Percentiles rank a stretch among this genome's conserved stretches.
phyloP scores from a whole-genome alignment of 2,113 vertebrate species.

The Crotalus horridus region DNA sequence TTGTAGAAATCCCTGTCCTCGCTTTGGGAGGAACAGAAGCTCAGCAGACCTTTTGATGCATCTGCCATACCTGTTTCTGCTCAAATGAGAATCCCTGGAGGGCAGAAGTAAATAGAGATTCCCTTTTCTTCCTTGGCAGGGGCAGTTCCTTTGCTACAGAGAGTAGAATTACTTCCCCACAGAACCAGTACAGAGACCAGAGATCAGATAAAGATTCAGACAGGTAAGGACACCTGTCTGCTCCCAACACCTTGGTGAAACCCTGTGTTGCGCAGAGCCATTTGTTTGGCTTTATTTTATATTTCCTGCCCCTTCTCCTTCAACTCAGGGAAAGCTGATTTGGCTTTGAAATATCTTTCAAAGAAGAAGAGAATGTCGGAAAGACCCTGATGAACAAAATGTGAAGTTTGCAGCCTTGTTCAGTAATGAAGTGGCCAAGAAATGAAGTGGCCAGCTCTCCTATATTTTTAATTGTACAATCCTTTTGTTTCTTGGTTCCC shows the following conservation, averaged over 20 bases:
- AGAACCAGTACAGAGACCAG: rapidly evolving
- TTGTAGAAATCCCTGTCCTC: not conserved
- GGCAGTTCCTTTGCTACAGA: constrained; percentile 10
- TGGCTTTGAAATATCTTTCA: not conserved
- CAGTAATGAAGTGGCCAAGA: not conserved
- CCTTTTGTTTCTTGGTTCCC: not conserved
- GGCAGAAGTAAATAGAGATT: not conserved
- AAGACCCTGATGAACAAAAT: not conserved
- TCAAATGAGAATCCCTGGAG: not conserved
- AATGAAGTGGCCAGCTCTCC: not conserved
- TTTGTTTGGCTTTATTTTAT: not conserved
- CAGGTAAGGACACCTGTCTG: not conserved
- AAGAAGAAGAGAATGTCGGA: not conserved
- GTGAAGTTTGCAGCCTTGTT: not conserved
- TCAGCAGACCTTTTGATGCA: not conserved
- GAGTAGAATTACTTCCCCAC: constrained; percentile 6
- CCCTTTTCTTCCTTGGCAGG: constrained; percentile 22
- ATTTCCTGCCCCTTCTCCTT: not conserved
- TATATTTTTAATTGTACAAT: not conserved
- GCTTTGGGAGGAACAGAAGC: not conserved
- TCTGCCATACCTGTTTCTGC: not conserved
- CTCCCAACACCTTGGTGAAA: not conserved
- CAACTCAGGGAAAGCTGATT: not conserved
- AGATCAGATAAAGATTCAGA: rapidly evolving
- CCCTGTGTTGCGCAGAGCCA: not conserved